Evolutionary conservation across 2,113 vertebrate genomes (phyloP), one percentile per base, ranked within the genome.

Genomic region (Misgurnus anguillicaudatus): DNA sequence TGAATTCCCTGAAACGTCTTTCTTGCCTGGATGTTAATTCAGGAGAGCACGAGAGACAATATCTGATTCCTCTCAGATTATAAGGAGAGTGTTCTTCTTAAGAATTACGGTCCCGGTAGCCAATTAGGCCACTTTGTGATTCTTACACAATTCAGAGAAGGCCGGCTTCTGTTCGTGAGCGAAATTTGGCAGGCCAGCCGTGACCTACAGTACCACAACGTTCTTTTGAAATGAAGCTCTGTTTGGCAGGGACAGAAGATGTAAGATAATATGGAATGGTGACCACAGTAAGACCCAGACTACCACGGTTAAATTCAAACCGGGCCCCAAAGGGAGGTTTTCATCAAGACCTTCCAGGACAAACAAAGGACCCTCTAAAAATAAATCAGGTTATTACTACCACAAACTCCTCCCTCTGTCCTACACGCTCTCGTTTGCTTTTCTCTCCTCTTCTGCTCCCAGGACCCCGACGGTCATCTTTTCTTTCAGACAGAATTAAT

Each of bases 331-430:
- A 53, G 83, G 83, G 75, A 82, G 76, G 63, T 66, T 82, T 84
- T 84, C 75, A 67, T 58, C 71, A 62, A 74, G 73, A 79, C 71
- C 76, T 81, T 80, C 84, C 84, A 84, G 68, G 75, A 75, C 85
- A 84, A 82, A 84, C 75, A 84, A 83, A 81, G 70, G 72, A 76
- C 76, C 21, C 82, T 82, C 82, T 81, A 84, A 85, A 87, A 85
- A 85, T 87, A 84, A 84, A 84, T 79, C 60, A 53, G 68, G 66
- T 85, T 81, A 79, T 75, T 79, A 79, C 76, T 84, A 71, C 80
- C 76, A 74, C 80, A 16, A 75, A 66, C 67, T 68, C 65, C 64
- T 75, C 60, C 70, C 75, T 73, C 69, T 60, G 61, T 79, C 71
- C 71, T 61, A 39, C 70, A 57, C 60, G 55, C 64, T 75, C 60